These are phyloP conservation scores for Paracentrotus lividus DNA, from an alignment of 53 echinoderm and acorn worm species.

Conservation along the genomic window DNA sequence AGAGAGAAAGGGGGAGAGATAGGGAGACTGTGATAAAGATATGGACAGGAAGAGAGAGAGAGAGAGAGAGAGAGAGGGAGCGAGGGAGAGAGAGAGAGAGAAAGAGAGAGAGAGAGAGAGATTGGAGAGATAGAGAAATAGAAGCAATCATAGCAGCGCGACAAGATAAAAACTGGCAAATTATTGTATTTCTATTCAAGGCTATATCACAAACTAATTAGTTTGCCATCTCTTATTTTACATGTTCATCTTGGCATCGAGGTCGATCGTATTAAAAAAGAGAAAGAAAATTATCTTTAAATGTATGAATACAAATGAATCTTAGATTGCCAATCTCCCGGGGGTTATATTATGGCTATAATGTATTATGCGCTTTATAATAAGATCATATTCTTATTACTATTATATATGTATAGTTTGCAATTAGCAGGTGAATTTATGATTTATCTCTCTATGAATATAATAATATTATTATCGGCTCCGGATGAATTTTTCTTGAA, in stretches of 20 bases:
- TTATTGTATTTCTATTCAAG: no score
- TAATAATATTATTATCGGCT: neutral
- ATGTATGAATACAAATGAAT: conserved; percentile 22
- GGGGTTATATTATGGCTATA: no score
- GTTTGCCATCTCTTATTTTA: neutral
- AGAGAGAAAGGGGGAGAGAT: neutral
- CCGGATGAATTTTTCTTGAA: neutral
- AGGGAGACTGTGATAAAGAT: neutral
- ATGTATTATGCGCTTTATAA: no score
- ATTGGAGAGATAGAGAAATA: neutral
- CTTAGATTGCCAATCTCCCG: neutral
- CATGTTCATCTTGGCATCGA: neutral
- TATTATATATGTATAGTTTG: neutral
- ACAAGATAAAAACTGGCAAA: no score
- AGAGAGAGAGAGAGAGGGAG: neutral
- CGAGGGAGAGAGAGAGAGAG: neutral
- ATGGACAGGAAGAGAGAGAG: neutral
- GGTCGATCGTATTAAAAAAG: neutral
- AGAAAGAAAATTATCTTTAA: neutral
- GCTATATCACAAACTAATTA: no score
- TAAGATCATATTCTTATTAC: no score
- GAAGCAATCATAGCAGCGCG: neutral
- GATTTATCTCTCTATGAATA: neutral
- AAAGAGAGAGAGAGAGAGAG: neutral
- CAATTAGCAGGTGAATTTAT: neutral